Evolutionary conservation across 1,140 invertebrate species (phyloP).

Genomic region (Drosophila pandora): DNA sequence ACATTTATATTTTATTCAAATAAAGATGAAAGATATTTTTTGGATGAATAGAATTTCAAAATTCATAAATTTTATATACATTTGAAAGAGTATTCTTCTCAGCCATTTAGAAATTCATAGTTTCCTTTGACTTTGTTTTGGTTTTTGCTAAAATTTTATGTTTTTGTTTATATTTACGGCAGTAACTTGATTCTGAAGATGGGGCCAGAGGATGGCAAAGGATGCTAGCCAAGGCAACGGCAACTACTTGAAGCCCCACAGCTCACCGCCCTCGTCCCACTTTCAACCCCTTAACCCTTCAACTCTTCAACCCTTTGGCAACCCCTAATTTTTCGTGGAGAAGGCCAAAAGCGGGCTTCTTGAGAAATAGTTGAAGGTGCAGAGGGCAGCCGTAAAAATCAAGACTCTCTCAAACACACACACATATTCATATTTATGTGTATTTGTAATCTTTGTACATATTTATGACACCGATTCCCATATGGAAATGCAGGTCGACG

Average conservation of each 20-base stretch:
- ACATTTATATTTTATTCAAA: too few species aligned
- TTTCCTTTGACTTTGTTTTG: conserved; percentile 25
- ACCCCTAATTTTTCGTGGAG: conserved; percentile 16
- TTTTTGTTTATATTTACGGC: conserved; percentile 34
- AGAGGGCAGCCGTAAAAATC: conserved; percentile 47
- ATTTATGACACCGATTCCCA: conserved; percentile 4
- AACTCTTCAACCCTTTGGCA: neutral
- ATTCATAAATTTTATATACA: too few species aligned
- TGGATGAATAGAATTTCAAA: too few species aligned
- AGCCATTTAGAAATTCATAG: neutral
- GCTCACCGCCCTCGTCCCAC: conserved; percentile 10
- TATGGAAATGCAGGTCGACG: conserved; percentile 35
- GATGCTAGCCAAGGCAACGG: conserved; percentile 43
- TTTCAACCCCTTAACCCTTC: neutral
- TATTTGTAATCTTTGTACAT: neutral
- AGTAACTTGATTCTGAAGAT: conserved; percentile 46
- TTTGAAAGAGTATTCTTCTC: neutral
- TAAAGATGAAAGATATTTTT: too few species aligned
- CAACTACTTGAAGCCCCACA: conserved; percentile 25
- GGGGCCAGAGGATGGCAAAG: conserved; percentile 29
- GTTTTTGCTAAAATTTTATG: conserved; percentile 7
- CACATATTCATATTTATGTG: neutral
- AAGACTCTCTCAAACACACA: conserved; percentile 25
- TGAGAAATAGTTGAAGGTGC: conserved; percentile 57
- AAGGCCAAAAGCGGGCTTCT: conserved; percentile 59